These are phyloP conservation scores for Neogobius melanostomus DNA, from an alignment of 2,113 vertebrate species.

Conservation along the genomic window DNA sequence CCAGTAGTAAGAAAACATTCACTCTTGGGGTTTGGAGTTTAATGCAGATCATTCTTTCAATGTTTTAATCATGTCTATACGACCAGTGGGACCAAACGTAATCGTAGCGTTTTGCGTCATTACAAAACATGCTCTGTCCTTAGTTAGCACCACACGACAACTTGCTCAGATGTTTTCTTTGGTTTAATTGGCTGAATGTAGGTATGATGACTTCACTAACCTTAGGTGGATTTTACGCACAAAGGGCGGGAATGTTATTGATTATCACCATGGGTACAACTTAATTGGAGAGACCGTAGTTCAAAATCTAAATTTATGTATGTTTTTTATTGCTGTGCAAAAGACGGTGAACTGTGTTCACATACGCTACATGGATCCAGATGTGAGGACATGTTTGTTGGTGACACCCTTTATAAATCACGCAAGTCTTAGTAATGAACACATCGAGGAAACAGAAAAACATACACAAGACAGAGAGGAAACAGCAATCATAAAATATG, in stretches of 20 bases:
- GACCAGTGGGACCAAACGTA: neutral
- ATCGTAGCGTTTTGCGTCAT: constrained; percentile 7
- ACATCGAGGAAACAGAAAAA: constrained; percentile 26
- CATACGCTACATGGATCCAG: constrained; percentile 38
- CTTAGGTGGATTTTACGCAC: constrained; percentile 15
- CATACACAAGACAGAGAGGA: neutral
- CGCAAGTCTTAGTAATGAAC: constrained; percentile 34
- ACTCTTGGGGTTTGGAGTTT: neutral
- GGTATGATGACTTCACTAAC: constrained; percentile 12
- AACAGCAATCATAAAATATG: neutral
- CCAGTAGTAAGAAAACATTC: neutral
- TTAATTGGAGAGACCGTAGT: constrained; percentile 10
- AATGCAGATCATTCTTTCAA: neutral
- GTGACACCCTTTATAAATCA: constrained; percentile 56
- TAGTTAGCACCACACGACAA: constrained; percentile 4
- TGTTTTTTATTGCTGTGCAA: constrained; percentile 19
- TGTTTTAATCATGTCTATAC: constrained; percentile 4
- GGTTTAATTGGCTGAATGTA: constrained; percentile 16
- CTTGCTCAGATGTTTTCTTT: constrained; percentile 16
- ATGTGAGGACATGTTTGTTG: constrained; percentile 49
- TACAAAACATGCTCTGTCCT: constrained; percentile 10
- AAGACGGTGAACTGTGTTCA: neutral
- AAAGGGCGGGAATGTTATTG: constrained; percentile 58
- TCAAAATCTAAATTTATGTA: constrained; percentile 10
- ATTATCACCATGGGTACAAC: constrained; percentile 53